phyloP scores from a whole-genome alignment of 2,797 vertebrate genomes.

The Chaenodraco wilsoni region DNA sequence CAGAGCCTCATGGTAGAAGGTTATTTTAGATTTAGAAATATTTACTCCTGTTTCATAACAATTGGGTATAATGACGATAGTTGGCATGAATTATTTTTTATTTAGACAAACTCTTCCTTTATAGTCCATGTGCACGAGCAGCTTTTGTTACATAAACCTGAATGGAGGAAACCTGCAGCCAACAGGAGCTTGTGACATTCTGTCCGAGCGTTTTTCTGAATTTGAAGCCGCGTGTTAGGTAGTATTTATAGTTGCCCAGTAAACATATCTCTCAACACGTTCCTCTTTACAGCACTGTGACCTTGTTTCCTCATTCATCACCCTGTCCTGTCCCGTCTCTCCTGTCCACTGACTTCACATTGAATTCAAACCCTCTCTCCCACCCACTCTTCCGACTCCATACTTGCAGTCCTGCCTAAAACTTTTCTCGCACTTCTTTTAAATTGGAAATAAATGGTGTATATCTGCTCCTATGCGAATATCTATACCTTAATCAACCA shows the following conservation, averaged over 20 bases:
- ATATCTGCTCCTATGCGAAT: not conserved
- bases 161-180: constrained; percentile 58
- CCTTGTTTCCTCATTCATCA: constrained; percentile 68
- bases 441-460: not conserved
- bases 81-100: constrained; percentile 5
- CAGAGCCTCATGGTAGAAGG: constrained; percentile 20
- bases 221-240: constrained; percentile 33
- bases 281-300: constrained; percentile 59
- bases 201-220: constrained; percentile 37
- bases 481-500: not conserved
- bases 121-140: not conserved
- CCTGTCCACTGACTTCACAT: constrained; percentile 26
- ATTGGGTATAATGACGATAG: constrained; percentile 6
- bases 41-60: constrained; percentile 21
- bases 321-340: constrained; percentile 19
- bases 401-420: not conserved
- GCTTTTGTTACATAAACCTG: constrained; percentile 64
- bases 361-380: constrained; percentile 11
- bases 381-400: constrained; percentile 2
- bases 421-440: not conserved
- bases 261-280: constrained; percentile 63
- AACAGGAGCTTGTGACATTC: constrained; percentile 40
- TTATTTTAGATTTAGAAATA: constrained; percentile 7
- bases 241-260: constrained; percentile 72
- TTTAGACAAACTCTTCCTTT: not conserved